These are phyloP conservation scores for Gopherus flavomarginatus DNA, from an alignment of 2,113 vertebrate genomes.

Conservation along the genomic window DNA sequence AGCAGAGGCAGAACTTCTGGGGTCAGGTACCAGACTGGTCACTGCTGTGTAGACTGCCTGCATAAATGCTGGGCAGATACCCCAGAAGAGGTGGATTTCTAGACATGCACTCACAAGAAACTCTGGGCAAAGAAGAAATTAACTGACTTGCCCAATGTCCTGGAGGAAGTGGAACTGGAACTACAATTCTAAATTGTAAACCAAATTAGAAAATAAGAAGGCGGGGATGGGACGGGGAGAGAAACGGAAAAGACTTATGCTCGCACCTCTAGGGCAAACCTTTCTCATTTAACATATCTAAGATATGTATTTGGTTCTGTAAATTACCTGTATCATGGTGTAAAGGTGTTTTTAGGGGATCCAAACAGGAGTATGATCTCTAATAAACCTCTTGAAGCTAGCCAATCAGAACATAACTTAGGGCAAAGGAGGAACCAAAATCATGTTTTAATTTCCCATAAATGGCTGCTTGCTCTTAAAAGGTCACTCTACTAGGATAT, in stretches of 20 bases:
- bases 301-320: not conserved
- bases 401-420: not conserved
- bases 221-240: not conserved
- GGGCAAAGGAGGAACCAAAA: not conserved
- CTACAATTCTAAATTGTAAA: not conserved
- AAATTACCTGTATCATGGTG: not conserved
- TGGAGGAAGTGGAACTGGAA: not conserved
- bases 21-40: not conserved
- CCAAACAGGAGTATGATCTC: not conserved
- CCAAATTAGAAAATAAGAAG: not conserved
- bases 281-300: not conserved
- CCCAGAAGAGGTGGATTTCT: not conserved
- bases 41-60: not conserved
- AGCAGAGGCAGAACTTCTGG: not conserved
- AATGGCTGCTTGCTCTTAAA: not conserved
- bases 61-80: not conserved
- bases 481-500: not conserved
- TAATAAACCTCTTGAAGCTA: not conserved
- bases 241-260: rapidly evolving
- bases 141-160: not conserved
- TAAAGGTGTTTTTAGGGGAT: not conserved
- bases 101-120: not conserved
- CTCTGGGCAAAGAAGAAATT: not conserved
- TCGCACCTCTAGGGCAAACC: not conserved
- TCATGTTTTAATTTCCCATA: not conserved